Percentiles rank a stretch among this genome's conserved stretches.
phyloP scores from a whole-genome alignment of 2,797 vertebrate genomes.

The Amazona finschi region DNA sequence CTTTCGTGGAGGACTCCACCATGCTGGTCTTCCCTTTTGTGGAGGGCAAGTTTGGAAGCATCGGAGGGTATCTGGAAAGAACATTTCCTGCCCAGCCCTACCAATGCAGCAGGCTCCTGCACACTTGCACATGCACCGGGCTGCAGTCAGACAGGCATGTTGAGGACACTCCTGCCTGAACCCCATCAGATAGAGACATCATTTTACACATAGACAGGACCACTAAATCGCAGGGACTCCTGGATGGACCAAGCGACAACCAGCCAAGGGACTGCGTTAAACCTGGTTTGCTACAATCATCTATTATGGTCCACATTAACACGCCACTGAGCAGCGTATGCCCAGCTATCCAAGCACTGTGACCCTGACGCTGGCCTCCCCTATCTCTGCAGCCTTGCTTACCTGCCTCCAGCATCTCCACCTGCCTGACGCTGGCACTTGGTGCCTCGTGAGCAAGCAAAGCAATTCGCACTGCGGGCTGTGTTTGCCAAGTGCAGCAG shows the following conservation, averaged over 20 bases:
- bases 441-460: fast-evolving
- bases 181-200: background rate
- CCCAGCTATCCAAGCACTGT: background rate
- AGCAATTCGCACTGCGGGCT: background rate
- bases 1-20: background rate
- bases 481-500: background rate
- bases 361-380: background rate
- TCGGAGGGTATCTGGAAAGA: background rate
- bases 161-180: background rate
- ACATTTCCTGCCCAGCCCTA: background rate
- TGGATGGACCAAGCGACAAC: background rate
- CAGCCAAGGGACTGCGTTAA: background rate
- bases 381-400: background rate
- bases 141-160: background rate
- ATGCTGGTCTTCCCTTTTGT: background rate
- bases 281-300: background rate
- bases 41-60: background rate
- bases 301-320: background rate
- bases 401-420: background rate
- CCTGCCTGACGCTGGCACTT: background rate
- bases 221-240: background rate
- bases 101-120: background rate
- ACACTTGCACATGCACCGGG: fast-evolving
- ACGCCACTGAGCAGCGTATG: background rate
- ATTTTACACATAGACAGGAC: background rate